Conservation (phyloP, 2,797 vertebrate genomes). For the Rhynchotus rufescens region DNA sequence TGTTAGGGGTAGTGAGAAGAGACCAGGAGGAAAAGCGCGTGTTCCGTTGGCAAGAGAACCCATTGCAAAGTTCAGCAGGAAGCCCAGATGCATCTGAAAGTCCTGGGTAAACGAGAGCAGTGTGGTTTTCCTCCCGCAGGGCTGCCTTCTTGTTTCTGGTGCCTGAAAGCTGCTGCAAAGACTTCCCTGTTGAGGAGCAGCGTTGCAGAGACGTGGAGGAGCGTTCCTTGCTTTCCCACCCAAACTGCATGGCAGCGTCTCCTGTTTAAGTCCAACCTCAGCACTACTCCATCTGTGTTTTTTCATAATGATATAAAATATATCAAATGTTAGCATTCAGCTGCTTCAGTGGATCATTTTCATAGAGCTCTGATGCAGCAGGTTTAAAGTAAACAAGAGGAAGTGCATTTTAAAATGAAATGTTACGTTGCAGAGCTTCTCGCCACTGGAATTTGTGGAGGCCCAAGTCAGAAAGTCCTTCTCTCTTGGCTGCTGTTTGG, state of each 20-base stretch:
- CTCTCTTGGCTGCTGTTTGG: neutral
- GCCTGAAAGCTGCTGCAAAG: neutral
- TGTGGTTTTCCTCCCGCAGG: too few species aligned
- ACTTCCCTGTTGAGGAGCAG: neutral
- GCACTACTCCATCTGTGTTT: neutral
- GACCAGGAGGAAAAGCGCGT: neutral
- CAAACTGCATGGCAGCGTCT: neutral
- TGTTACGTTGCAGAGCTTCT: neutral
- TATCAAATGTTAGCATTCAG: neutral
- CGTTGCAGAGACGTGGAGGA: neutral
- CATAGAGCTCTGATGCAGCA: neutral
- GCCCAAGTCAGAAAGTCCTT: neutral
- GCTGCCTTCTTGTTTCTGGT: neutral
- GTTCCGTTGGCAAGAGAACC: neutral
- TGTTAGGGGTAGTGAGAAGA: neutral
- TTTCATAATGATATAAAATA: neutral
- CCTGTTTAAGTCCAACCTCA: neutral
- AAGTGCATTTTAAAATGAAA: neutral
- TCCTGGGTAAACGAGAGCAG: neutral
- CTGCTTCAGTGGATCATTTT: neutral
- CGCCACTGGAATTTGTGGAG: neutral
- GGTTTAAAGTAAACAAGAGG: neutral
- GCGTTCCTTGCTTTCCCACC: neutral
- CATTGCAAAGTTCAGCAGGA: constrained; percentile 9
- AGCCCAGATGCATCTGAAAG: neutral